Base-by-base conservation (phyloP, 2,113 vertebrate genomes). In the Myiozetetes cayanensis region DNA sequence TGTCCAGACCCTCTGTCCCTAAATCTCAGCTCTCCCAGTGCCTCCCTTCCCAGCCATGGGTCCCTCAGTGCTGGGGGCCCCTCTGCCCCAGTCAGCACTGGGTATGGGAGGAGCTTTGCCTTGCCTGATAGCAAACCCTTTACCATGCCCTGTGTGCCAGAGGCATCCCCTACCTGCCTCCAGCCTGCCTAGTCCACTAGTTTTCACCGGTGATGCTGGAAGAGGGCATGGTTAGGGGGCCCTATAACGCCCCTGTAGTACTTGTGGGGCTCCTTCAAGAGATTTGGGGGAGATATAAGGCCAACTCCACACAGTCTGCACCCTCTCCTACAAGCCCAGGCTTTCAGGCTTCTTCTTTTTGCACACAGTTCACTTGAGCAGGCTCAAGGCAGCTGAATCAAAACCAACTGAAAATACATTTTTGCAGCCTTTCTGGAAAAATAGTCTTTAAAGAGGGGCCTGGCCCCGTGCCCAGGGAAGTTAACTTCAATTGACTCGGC, bases 401-500 rank as follows among this genome's bases (percentile, higher is more conserved):
- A 91, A 97, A 94, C 52, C 19, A 3, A 52, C 52, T 43, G 30
- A 78, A 93, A 96, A 76, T 46, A 76, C 5, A 22, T 83, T 76
- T 91, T 88, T 71, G 65, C 82, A 88, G 76, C 65, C 76, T 86
- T 93, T 90, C 72, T 77, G 68, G 94, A 88, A 92, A 90, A 96
- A 84, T 8, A 90, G 73, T 52, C 65, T 78, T 61, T 90, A 83
- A 93, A 93, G 83, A 75, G 61, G 61, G 68, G 35, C 90, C 65
- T 95, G 96, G 92, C 89, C 89, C 89, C 0, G 1, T 90, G 90
- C 90, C 95, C 35, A 2, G 75, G 39, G 65, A 97, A 90, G 76
- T 95, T 97, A 88, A 92, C 94, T 94, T 87, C 93, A 93, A 71
- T 94, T 94, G 91, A 89, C 89, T 95, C 55, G 1, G 52, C 87